These are phyloP conservation scores for Noturus placidus DNA, from an alignment of 2,113 vertebrate genomes.

Conservation along the genomic window DNA sequence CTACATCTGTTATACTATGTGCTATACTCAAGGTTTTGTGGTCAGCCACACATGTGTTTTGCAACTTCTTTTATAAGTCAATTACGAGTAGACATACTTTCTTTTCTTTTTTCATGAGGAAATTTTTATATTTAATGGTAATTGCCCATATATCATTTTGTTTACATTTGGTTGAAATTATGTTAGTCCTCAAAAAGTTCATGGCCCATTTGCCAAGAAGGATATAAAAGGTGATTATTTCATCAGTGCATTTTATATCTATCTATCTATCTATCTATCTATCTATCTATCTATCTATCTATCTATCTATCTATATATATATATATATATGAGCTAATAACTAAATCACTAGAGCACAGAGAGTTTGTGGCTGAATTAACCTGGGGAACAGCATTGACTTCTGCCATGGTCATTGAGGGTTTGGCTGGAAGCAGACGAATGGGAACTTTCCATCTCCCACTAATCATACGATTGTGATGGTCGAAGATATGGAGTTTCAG, in stretches of 20 bases:
- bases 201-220: background rate
- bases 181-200: background rate
- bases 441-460: constrained; percentile 63
- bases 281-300: no score
- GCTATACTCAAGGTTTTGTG: background rate
- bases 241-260: background rate
- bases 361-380: constrained; percentile 37
- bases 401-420: constrained; percentile 56
- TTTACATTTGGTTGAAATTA: background rate
- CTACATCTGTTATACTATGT: background rate
- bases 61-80: no score
- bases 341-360: background rate
- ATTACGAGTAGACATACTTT: background rate
- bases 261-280: no score
- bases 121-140: background rate
- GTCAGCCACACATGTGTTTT: background rate
- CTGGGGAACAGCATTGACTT: constrained; percentile 56
- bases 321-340: background rate
- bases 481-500: constrained; percentile 61
- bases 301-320: no score
- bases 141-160: background rate
- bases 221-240: background rate
- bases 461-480: constrained; percentile 56
- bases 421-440: constrained; percentile 58
- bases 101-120: no score